Evolutionary conservation across 37 sponge, comb jelly and placozoan genomes (phyloP).

Genomic region (Amphimedon queenslandica): DNA sequence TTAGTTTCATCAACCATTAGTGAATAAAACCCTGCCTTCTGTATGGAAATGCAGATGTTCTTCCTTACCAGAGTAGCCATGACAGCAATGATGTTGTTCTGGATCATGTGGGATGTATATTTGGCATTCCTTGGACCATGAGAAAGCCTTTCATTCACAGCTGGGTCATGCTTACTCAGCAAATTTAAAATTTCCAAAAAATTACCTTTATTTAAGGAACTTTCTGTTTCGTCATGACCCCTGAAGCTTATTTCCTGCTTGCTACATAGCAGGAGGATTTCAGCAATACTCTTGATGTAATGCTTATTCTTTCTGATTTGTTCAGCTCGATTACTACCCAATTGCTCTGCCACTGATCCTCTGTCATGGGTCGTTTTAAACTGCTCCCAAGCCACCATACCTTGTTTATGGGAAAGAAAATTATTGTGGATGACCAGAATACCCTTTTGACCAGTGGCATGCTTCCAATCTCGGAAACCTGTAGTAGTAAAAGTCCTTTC

Average conservation of each 20-base stretch:
- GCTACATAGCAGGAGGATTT: conserved; percentile 32
- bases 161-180: conserved; percentile 53
- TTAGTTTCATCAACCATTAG: conserved; percentile 63
- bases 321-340: conserved; percentile 22
- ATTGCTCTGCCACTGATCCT: conserved; percentile 37
- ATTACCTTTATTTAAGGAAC: conserved; percentile 64
- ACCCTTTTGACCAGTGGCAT: conserved; percentile 37
- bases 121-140: conserved; percentile 52
- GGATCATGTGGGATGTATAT: conserved; percentile 65
- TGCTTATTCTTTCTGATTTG: conserved; percentile 35
- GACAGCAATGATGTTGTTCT: conserved; percentile 49
- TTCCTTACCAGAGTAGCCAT: conserved; percentile 50
- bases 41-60: conserved; percentile 32
- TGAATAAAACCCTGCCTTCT: conserved; percentile 48
- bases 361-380: not conserved
- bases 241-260: conserved; percentile 60
- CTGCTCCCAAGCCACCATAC: conserved; percentile 30
- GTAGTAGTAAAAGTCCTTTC: conserved; percentile 24
- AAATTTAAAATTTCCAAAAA: conserved; percentile 50
- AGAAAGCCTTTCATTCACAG: conserved; percentile 22
- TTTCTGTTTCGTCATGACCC: conserved; percentile 53
- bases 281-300: conserved; percentile 43
- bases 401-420: conserved; percentile 24
- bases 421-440: conserved; percentile 15
- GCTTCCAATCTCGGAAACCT: conserved; percentile 47